Percentiles rank a stretch among this genome's conserved stretches.
Conservation (phyloP, 2,113 vertebrate species). For the Psittacus erithacus region DNA sequence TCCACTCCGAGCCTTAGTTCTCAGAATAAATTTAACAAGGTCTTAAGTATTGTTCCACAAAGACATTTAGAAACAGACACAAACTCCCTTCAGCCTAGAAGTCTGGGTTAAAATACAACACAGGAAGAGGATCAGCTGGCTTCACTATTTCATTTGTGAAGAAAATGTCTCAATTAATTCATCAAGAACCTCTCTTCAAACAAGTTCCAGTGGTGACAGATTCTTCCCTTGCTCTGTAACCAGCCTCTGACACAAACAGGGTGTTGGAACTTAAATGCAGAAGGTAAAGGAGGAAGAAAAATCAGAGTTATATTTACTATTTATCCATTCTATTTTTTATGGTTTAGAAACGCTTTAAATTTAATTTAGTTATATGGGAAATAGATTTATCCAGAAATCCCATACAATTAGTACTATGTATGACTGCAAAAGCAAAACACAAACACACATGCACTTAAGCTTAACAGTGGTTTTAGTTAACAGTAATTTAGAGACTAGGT, state of each 20-base stretch:
- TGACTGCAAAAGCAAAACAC: background rate
- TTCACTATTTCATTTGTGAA: background rate
- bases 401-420: rapidly evolving
- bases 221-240: background rate
- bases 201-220: background rate
- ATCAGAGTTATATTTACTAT: background rate
- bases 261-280: background rate
- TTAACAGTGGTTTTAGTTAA: background rate
- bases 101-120: background rate
- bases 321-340: background rate
- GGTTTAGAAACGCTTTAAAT: background rate
- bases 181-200: background rate
- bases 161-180: background rate
- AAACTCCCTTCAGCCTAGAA: background rate
- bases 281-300: background rate
- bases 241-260: background rate
- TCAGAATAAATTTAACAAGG: background rate
- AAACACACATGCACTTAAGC: background rate
- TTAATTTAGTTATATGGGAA: background rate
- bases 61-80: background rate
- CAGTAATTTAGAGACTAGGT: background rate
- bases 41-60: background rate
- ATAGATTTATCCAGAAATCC: background rate
- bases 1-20: background rate
- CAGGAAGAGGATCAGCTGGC: background rate